phyloP scores from a whole-genome alignment of 2,797 vertebrate species.

The Anniella stebbinsi region DNA sequence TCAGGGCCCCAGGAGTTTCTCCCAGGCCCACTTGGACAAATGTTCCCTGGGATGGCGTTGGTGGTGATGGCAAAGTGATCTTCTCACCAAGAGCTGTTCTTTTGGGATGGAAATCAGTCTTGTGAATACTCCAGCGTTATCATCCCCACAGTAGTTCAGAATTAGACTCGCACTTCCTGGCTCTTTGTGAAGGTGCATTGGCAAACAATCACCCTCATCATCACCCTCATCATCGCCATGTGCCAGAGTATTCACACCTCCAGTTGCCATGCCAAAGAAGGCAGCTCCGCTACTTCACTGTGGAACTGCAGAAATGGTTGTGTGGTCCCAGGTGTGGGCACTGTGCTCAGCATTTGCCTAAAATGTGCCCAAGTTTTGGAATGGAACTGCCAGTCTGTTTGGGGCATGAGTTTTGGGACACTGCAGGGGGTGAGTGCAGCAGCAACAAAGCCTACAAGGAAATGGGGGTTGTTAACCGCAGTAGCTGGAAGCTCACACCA shows the following conservation, averaged over 20 bases:
- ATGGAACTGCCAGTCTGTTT: not conserved
- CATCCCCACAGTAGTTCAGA: not conserved
- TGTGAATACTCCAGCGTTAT: not conserved
- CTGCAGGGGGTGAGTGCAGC: not conserved
- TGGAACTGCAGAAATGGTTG: not conserved
- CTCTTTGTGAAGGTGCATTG: not conserved
- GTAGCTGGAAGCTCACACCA: conserved; percentile 56
- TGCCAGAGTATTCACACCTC: not conserved
- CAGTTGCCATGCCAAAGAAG: not conserved
- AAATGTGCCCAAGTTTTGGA: rapidly evolving
- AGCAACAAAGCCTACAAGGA: conserved; percentile 66
- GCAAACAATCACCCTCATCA: no score
- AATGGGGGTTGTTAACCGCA: conserved; percentile 55
- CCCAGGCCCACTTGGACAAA: not conserved
- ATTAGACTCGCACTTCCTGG: not conserved
- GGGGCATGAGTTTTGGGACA: not conserved
- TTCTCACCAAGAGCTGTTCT: not conserved
- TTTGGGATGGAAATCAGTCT: not conserved
- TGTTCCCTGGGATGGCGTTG: not conserved
- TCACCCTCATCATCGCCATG: not conserved
- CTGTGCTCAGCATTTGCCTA: rapidly evolving
- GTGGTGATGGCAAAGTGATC: not conserved
- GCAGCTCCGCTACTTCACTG: not conserved
- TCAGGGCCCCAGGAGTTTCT: no score
- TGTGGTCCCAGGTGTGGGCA: not conserved